These are phyloP conservation scores for Dendrolimus houi DNA, from an alignment of 2,888 invertebrate species.

Conservation along the genomic window DNA sequence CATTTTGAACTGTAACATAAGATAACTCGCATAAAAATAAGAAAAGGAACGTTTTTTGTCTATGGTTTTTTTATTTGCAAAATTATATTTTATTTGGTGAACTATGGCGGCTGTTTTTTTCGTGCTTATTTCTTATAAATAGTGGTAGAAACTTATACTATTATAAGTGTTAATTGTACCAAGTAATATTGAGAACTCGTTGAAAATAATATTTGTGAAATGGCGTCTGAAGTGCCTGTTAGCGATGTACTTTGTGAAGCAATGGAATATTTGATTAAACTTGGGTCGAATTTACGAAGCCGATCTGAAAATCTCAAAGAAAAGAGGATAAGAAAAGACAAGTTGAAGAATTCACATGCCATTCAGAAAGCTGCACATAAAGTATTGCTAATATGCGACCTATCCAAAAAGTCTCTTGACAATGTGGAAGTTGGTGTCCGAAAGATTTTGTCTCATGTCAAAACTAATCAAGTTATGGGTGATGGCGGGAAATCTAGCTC, in stretches of 20 bases:
- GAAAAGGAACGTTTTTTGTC: conserved; percentile 44
- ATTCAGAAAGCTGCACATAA: conserved; percentile 59
- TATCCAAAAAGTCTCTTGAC: conserved; percentile 63
- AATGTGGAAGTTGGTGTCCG: conserved; percentile 59
- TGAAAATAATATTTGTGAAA: conserved; percentile 22
- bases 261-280: conserved; percentile 63
- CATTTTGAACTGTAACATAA: too few relatives aligned
- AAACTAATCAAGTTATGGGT: conserved; percentile 25
- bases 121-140: background rate
- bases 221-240: conserved; percentile 56
- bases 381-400: conserved; percentile 59
- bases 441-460: conserved; percentile 38
- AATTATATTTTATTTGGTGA: background rate
- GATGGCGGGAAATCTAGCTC: conserved; percentile 27
- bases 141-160: background rate
- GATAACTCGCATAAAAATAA: conserved; percentile 8
- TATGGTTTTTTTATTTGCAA: conserved; percentile 42
- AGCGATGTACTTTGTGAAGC: conserved; percentile 58
- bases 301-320: conserved; percentile 55
- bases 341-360: conserved; percentile 52
- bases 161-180: background rate
- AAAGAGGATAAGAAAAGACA: conserved; percentile 49
- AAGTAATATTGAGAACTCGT: background rate
- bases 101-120: background rate
- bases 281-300: conserved; percentile 54